These are phyloP conservation scores for Hypselothyrea guttata DNA, from an alignment of 2,888 invertebrate genomes.

Conservation along the genomic window DNA sequence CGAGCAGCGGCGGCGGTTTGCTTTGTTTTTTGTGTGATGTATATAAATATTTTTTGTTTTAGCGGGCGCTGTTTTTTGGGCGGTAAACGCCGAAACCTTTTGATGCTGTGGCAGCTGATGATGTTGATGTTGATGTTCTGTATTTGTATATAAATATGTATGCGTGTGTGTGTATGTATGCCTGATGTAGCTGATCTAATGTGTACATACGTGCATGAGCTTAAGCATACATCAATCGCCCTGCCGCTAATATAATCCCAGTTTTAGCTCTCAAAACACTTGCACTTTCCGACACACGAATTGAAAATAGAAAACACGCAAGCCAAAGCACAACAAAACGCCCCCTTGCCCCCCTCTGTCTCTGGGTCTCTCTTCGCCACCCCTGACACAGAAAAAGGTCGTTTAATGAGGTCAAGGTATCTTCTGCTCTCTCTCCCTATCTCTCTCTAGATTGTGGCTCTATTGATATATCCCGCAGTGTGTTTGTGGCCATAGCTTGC, in stretches of 20 bases:
- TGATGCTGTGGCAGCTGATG: conserved; percentile 42
- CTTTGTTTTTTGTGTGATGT: neutral
- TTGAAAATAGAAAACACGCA: neutral
- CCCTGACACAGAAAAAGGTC: conserved; percentile 42
- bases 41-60: conserved; percentile 13
- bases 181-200: conserved; percentile 47
- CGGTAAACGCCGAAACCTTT: conserved; percentile 45
- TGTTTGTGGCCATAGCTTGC: neutral
- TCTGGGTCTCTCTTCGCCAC: neutral
- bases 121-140: too few species aligned
- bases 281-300: conserved; percentile 12
- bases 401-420: conserved; percentile 67
- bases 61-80: conserved; percentile 28
- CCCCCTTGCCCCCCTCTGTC: neutral
- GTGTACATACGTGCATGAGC: conserved; percentile 15
- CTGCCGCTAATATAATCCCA: conserved; percentile 13
- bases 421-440: conserved; percentile 3
- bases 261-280: conserved; percentile 13
- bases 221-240: conserved; percentile 16
- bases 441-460: conserved; percentile 3
- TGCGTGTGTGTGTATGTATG: too few species aligned
- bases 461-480: conserved; percentile 20
- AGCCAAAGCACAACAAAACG: conserved; percentile 2
- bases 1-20: neutral
- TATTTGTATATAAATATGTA: too few species aligned